Conservation (phyloP, 2,888 invertebrate species). For the Cordilura impudica region DNA sequence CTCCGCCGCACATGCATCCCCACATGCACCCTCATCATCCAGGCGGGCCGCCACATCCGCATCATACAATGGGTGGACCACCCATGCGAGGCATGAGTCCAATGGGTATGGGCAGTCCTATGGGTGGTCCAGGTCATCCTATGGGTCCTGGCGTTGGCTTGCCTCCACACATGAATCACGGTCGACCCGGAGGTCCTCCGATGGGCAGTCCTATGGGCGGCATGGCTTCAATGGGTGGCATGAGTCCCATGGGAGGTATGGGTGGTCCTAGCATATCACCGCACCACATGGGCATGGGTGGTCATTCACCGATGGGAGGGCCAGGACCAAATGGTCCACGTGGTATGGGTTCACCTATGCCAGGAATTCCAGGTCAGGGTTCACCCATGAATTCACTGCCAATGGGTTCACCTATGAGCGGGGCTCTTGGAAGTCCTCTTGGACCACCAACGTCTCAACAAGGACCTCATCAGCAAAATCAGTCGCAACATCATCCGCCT, state of each 20-base stretch:
- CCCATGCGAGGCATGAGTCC: slow-evolving; percentile 79
- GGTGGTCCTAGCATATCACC: slow-evolving; percentile 78
- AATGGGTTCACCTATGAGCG: slow-evolving; percentile 85
- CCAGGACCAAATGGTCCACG: slow-evolving; percentile 79
- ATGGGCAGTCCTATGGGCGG: slow-evolving; percentile 80
- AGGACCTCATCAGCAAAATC: slow-evolving; percentile 70
- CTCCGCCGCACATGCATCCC: slow-evolving; percentile 66
- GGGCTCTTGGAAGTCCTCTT: slow-evolving; percentile 86
- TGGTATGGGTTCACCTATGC: slow-evolving; percentile 85
- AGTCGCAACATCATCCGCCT: slow-evolving; percentile 68
- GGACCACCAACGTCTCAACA: slow-evolving; percentile 68
- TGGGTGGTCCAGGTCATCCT: slow-evolving; percentile 70
- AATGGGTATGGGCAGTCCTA: slow-evolving; percentile 69
- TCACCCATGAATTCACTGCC: slow-evolving; percentile 85
- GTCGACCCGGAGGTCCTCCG: slow-evolving; percentile 72
- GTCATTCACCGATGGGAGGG: slow-evolving; percentile 80
- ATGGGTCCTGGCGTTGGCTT: slow-evolving; percentile 72
- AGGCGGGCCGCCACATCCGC: slow-evolving; percentile 83
- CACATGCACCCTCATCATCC: slow-evolving; percentile 79
- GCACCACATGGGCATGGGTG: slow-evolving; percentile 78
- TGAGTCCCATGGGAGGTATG: slow-evolving; percentile 80
- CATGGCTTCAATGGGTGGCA: slow-evolving; percentile 79
- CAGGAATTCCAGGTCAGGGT: slow-evolving; percentile 78
- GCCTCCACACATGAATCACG: slow-evolving; percentile 77
- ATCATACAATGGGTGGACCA: slow-evolving; percentile 80